These are phyloP conservation scores for Xanthostigma xanthostigma DNA, from an alignment of 2,888 invertebrate genomes.

Conservation along the genomic window DNA sequence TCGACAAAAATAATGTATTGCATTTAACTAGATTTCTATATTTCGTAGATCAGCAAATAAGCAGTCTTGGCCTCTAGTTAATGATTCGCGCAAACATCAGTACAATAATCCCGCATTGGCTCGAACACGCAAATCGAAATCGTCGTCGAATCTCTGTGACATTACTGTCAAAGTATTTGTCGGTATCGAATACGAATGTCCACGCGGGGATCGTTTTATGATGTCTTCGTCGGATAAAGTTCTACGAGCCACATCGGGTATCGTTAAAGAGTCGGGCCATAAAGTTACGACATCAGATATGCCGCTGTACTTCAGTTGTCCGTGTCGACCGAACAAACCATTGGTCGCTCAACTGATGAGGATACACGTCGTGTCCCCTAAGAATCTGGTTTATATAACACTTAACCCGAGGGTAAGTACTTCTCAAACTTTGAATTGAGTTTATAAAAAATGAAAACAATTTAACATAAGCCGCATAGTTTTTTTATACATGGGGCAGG, in stretches of 20 bases:
- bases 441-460: too few relatives aligned
- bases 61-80: conserved; percentile 7
- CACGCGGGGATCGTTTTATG: conserved; percentile 93
- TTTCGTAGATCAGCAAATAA: conserved; percentile 6
- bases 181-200: conserved; percentile 95
- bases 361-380: conserved; percentile 75
- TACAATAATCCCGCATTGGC: not conserved
- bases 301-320: conserved; percentile 78
- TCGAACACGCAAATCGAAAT: conserved; percentile 2
- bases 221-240: conserved; percentile 75
- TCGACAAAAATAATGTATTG: too few relatives aligned
- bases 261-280: conserved; percentile 68
- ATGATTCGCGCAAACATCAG: conserved; percentile 5
- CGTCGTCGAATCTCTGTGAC: conserved; percentile 23
- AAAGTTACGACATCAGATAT: conserved; percentile 76
- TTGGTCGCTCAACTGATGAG: conserved; percentile 67
- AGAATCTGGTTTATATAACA: conserved; percentile 81
- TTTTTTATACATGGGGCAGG: too few relatives aligned
- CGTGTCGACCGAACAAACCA: conserved; percentile 57
- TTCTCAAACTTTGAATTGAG: too few relatives aligned
- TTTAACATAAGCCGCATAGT: too few relatives aligned
- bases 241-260: conserved; percentile 52
- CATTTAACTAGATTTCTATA: too few relatives aligned
- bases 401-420: conserved; percentile 53
- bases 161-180: conserved; percentile 81